Evolutionary conservation across 1,140 invertebrate species (phyloP).

Genomic region (Hesperophylax magnus): DNA sequence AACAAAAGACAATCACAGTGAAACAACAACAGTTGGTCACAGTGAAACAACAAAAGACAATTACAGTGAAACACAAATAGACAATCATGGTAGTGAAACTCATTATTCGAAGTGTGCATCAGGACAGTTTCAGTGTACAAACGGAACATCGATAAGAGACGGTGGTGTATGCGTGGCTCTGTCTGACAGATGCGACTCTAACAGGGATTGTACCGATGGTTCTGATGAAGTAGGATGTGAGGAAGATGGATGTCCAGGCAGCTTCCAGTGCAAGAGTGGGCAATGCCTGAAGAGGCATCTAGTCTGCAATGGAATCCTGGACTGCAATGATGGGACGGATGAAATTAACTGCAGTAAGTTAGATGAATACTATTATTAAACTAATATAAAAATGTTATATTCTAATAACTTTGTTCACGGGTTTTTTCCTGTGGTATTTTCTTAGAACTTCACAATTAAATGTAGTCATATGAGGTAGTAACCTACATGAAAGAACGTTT

Average conservation of each 20-base stretch:
- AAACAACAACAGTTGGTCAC: no score
- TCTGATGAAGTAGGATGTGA: constrained; percentile 76
- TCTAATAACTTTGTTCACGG: no score
- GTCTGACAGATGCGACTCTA: constrained; percentile 74
- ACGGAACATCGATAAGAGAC: constrained; percentile 72
- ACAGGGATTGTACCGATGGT: constrained; percentile 75
- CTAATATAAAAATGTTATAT: no score
- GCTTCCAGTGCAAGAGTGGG: constrained; percentile 78
- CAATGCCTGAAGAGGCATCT: constrained; percentile 80
- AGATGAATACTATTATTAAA: no score
- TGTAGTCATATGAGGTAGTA: no score
- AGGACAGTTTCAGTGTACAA: constrained; percentile 75
- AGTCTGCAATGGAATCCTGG: constrained; percentile 81
- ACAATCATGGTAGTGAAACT: constrained; percentile 5
- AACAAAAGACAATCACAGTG: no score
- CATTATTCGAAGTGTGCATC: constrained; percentile 71
- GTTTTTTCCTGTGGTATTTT: neutral
- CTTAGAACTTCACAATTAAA: neutral
- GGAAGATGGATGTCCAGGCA: constrained; percentile 72
- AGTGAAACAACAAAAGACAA: no score
- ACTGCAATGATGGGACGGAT: constrained; percentile 81
- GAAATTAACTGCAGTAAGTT: constrained; percentile 76
- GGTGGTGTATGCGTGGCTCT: constrained; percentile 73
- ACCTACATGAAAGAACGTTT: no score
- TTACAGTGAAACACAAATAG: no score